A percentile compares a stretch with the other conserved stretches of the same genome.
Evolutionary conservation across 2,113 vertebrate genomes (phyloP).

Genomic region (Pithys albifrons): DNA sequence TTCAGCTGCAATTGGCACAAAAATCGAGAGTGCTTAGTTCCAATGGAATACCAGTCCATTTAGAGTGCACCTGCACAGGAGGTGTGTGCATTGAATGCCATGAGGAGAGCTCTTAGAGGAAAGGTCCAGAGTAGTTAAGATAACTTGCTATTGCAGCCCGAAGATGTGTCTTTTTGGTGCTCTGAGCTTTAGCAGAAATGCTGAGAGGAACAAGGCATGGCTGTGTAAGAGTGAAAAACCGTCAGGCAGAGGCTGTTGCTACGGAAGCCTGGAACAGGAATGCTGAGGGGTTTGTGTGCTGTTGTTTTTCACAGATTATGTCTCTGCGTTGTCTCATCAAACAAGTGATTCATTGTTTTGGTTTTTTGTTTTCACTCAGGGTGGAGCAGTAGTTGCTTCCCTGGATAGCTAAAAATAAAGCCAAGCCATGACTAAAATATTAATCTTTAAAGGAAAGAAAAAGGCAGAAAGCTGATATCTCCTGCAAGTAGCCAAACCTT

Average conservation of each 20-base stretch:
- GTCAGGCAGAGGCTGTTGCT: not conserved
- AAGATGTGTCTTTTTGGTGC: not conserved
- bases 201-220: not conserved
- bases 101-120: not conserved
- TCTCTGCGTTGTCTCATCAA: not conserved
- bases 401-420: slow-evolving; percentile 23
- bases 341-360: not conserved
- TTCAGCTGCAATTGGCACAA: not conserved
- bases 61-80: not conserved
- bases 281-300: not conserved
- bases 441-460: not conserved
- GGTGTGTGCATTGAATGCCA: not conserved
- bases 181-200: not conserved
- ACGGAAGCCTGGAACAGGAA: not conserved
- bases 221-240: not conserved
- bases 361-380: not conserved
- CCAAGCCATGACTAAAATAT: not conserved
- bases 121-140: not conserved
- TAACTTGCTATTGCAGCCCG: not conserved
- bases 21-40: not conserved
- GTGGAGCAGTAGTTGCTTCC: not conserved
- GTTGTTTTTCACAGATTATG: not conserved
- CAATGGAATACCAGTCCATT: not conserved
- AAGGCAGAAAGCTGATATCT: not conserved
- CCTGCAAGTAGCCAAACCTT: not conserved